A percentile compares a stretch with the other conserved stretches of the same genome.
These are phyloP conservation scores for Strigamia maritima DNA, from an alignment of 2,888 invertebrate species.

Conservation along the genomic window DNA sequence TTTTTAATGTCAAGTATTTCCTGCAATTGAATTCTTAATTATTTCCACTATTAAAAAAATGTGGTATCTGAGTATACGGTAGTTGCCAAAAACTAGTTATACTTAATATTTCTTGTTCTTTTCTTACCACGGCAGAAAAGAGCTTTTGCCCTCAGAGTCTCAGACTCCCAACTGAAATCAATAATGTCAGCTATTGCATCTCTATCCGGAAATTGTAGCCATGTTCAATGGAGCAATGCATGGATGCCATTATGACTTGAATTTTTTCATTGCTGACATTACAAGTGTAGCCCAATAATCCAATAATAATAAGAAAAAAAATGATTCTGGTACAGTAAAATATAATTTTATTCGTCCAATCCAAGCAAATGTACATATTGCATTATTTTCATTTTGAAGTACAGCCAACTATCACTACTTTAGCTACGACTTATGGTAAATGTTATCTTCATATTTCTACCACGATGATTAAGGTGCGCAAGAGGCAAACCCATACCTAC, in stretches of 20 bases:
- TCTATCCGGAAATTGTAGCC: neutral
- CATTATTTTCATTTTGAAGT: too few species aligned
- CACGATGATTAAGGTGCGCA: too few species aligned
- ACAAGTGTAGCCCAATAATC: neutral
- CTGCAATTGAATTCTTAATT: neutral
- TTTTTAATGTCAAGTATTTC: neutral
- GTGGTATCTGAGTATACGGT: neutral
- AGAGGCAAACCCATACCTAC: too few species aligned
- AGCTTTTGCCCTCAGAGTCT: neutral
- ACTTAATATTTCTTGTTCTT: neutral
- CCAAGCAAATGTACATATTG: too few species aligned
- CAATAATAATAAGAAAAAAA: too few species aligned
- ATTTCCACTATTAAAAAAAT: neutral
- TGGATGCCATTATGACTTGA: neutral
- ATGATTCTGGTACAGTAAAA: too few species aligned
- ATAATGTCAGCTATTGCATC: slow-evolving; percentile 1
- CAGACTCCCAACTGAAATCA: neutral
- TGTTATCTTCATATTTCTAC: too few species aligned
- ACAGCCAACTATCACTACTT: too few species aligned
- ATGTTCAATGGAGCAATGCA: neutral
- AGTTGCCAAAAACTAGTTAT: neutral
- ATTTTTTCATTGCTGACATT: neutral
- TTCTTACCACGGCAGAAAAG: neutral
- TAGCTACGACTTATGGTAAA: too few species aligned
- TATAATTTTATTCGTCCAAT: too few species aligned